Evolutionary conservation across 2,888 invertebrate species (phyloP), one percentile per base, ranked within the genome.

Genomic region (Plagodis pulveraria): DNA sequence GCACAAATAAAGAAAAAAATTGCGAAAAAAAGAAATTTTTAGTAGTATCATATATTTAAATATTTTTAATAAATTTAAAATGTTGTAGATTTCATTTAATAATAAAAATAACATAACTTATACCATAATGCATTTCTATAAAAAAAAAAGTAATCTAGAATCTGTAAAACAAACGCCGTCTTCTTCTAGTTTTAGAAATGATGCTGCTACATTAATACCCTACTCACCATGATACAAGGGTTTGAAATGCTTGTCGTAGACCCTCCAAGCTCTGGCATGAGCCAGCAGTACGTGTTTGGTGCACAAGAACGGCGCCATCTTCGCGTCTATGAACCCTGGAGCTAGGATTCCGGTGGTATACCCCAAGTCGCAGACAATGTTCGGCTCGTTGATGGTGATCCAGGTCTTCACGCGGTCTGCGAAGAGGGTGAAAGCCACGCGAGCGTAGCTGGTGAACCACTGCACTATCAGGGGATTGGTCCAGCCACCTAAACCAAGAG

Each of bases 351-450:
- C 88, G 0, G 81, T 77, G 32, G 85, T 88, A 66, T 93, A 94
- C 0, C 82, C 80, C 0, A 62, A 56, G 10, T 86, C 84, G 61
- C 93, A 93, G 5, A 90, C 67, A 0, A 85, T 64, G 32, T 80
- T 76, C 0, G 96, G 96, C 71, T 96, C 96, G 77, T 96, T 96
- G 56, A 96, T 92, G 0, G 96, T 96, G 0, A 95, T 91, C 96
- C 96, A 96, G 43, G 89, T 81, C 77, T 93, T 94, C 1, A 96
- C 94, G 12, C 94, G 91, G 69, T 94, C 94, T 0, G 94, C 95
- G 67, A 89, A 95, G 63, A 94, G 85, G 2, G 87, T 84, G 74
- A 91, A 94, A 0, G 93, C 82, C 0, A 95, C 72, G 11, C 91
- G 87, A 0, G 95, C 94, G 72, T 94, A 96, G 69, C 95, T 94